A percentile compares a stretch with the other conserved stretches of the same genome.
phyloP scores from a whole-genome alignment of 2,113 vertebrate species.

The Microcebus murinus region DNA sequence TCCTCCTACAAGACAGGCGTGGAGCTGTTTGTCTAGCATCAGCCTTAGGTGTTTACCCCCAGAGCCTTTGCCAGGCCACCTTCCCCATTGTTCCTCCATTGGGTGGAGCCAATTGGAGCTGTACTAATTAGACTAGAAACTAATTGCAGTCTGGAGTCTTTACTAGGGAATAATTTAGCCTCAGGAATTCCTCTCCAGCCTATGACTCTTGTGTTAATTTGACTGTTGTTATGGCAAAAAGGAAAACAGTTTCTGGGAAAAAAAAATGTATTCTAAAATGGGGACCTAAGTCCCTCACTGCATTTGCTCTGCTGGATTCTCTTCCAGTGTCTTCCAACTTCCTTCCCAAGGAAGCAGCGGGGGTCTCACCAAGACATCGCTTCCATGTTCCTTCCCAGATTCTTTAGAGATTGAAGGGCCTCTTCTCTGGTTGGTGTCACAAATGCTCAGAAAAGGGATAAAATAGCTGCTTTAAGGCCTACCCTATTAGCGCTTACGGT shows the following conservation, averaged over 20 bases:
- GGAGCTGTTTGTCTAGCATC: neutral
- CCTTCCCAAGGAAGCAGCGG: neutral
- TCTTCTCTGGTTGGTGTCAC: neutral
- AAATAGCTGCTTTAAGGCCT: neutral
- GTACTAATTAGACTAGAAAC: slow-evolving; percentile 50
- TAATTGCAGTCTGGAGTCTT: slow-evolving; percentile 54
- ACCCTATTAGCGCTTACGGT: neutral
- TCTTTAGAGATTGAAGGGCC: neutral
- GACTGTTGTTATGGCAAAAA: slow-evolving; percentile 26
- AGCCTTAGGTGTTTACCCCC: neutral
- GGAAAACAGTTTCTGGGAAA: slow-evolving; percentile 28
- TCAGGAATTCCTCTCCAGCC: slow-evolving; percentile 60
- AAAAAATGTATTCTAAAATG: neutral
- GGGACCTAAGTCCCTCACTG: neutral
- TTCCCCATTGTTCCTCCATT: neutral
- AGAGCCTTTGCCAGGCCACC: neutral
- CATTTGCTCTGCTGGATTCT: neutral
- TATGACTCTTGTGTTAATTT: slow-evolving; percentile 48
- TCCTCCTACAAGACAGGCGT: neutral
- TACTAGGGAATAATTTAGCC: slow-evolving; percentile 50
- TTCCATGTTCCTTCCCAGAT: neutral
- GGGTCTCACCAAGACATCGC: neutral
- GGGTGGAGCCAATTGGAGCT: slow-evolving; percentile 28
- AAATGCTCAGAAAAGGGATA: slow-evolving; percentile 10
- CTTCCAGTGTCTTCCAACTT: neutral